Percentiles rank a stretch among this genome's conserved stretches.
phyloP scores from a whole-genome alignment of 1,140 invertebrate species.

The Parapsyche elsis region DNA sequence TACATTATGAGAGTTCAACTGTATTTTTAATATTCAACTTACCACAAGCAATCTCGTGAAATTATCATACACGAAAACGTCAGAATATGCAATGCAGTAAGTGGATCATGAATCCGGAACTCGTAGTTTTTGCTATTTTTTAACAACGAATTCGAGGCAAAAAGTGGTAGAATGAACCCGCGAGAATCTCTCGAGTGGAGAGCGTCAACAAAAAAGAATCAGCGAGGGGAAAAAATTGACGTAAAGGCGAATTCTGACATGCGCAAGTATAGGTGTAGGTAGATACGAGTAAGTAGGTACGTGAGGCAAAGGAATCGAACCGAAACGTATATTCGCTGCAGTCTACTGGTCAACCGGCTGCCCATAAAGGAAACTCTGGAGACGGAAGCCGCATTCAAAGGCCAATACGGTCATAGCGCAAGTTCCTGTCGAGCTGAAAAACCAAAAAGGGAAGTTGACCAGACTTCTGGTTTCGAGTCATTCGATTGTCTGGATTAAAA shows the following conservation, averaged over 20 bases:
- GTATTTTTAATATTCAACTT: no score
- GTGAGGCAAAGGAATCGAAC: conserved; percentile 31
- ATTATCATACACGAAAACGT: no score
- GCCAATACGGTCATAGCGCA: no score
- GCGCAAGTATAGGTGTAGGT: conserved; percentile 20
- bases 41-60: no score
- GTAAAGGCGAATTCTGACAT: conserved; percentile 11
- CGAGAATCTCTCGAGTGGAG: conserved; percentile 2
- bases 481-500: no score
- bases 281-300: no score
- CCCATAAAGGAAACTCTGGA: conserved; percentile 6
- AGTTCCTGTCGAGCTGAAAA: no score
- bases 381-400: no score
- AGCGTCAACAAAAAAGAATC: not conserved
- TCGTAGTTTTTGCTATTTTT: not conserved
- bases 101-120: not conserved
- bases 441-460: no score
- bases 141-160: not conserved
- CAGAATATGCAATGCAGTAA: not conserved
- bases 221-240: not conserved
- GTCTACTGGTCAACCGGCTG: conserved; percentile 18
- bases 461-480: no score
- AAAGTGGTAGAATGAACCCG: not conserved
- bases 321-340: conserved; percentile 31
- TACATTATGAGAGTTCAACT: no score